A percentile compares a stretch with the other conserved stretches of the same genome.
Conservation (phyloP, 1,140 invertebrate species). For the Maconellicoccus hirsutus region DNA sequence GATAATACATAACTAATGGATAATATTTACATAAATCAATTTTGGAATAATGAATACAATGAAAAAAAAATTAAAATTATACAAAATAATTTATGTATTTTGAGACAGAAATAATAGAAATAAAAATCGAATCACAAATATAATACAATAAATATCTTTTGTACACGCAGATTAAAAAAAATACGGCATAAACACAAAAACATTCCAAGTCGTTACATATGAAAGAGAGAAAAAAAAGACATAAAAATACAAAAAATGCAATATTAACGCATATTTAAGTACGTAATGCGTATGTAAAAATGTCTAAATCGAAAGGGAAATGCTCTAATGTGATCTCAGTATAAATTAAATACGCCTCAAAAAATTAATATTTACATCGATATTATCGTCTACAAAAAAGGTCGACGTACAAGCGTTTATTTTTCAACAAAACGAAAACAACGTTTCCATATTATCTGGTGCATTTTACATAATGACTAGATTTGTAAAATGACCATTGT, state of each 20-base stretch:
- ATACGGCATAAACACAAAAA: slow-evolving; percentile 9
- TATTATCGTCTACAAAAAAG: background rate
- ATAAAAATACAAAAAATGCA: background rate
- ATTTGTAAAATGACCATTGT: background rate
- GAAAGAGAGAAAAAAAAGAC: background rate
- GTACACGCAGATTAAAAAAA: background rate
- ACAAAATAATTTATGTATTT: slow-evolving; percentile 9
- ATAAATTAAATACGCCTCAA: background rate
- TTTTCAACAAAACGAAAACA: background rate
- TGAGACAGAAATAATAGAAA: background rate
- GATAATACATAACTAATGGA: background rate
- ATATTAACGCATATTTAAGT: slow-evolving; percentile 20
- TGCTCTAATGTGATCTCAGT: background rate
- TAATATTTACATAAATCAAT: background rate
- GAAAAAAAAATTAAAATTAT: background rate
- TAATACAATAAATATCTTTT: slow-evolving; percentile 13
- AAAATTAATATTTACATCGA: slow-evolving; percentile 1
- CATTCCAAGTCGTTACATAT: background rate
- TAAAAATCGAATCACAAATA: background rate
- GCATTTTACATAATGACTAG: slow-evolving; percentile 1
- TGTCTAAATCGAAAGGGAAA: background rate
- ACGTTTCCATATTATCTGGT: background rate
- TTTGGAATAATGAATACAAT: background rate
- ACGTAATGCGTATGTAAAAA: slow-evolving; percentile 2
- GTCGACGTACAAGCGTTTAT: too few relatives aligned